phyloP scores from a whole-genome alignment of 2,113 vertebrate genomes.

The Grus americana region DNA sequence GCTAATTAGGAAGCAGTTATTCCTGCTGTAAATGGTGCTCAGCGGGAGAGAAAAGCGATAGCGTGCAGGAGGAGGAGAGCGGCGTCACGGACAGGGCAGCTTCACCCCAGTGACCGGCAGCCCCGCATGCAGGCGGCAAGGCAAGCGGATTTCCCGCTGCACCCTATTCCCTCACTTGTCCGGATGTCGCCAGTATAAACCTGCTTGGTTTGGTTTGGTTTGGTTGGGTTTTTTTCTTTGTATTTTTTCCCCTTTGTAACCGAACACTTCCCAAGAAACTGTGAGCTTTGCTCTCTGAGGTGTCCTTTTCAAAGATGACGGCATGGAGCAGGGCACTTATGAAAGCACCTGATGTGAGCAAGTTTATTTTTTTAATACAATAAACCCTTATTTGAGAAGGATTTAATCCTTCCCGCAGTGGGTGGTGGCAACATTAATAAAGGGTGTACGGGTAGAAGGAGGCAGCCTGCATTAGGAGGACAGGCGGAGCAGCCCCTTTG shows the following conservation, averaged over 20 bases:
- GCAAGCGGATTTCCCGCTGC: not conserved
- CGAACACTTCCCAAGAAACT: not conserved
- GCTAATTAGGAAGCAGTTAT: slow-evolving; percentile 70
- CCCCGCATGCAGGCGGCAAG: not conserved
- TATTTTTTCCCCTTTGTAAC: not conserved
- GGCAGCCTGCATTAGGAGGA: not conserved
- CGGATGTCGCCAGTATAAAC: not conserved
- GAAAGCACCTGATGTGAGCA: not conserved
- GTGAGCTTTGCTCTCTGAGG: not conserved
- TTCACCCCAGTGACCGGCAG: not conserved
- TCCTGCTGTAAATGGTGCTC: slow-evolving; percentile 43
- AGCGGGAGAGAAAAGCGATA: not conserved
- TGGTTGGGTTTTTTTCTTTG: not conserved
- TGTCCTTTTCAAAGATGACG: not conserved
- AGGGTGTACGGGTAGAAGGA: not conserved
- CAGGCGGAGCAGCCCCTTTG: not conserved
- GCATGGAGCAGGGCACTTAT: not conserved
- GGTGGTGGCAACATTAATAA: not conserved
- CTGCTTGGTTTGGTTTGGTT: not conserved
- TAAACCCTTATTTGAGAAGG: not conserved
- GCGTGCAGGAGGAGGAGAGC: not conserved
- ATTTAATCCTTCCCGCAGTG: not conserved
- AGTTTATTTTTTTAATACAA: not conserved
- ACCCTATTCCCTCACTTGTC: not conserved
- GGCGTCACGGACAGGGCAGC: not conserved